Base-by-base conservation (phyloP, 2,888 invertebrate species). In the Spilarctia lutea region DNA sequence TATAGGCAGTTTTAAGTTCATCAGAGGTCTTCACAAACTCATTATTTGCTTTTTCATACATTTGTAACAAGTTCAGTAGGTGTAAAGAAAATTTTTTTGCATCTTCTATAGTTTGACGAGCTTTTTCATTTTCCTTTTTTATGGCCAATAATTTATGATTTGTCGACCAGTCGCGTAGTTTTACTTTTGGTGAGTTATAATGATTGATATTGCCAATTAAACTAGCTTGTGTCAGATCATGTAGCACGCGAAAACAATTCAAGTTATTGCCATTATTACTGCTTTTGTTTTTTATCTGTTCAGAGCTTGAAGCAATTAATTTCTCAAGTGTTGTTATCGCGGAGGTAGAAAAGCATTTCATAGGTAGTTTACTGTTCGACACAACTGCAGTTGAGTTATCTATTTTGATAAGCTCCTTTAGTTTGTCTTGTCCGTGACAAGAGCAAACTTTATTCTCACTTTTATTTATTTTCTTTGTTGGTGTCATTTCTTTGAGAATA, bases 21-120 rank as follows among this genome's bases (percentile, higher is more conserved):
- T 87, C 75, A n/a, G 87, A 85, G 27, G 88, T 77, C 79, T 88
- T 90, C 76, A 88, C 81, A 77, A 91, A 91, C 74, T 91, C 89
- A 68, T 77, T 84, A 77, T 93, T 93, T 27, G 90, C 92, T 75
- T 84, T 90, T 85, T 93, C 90, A 82, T 90, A 93, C 74, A 84
- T 87, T 67, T 89, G 81, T 73, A 94, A 86, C 68, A 92, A 80
- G 74, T 81, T 79, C 20, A 85, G 75, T 27, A 93, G 77, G 33
- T 91, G 83, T 24, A 77, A 70, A 71, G 91, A 88, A 83, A 89
- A 90, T 13, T 75, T 80, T 68, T 87, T 89, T 35, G 92, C 87
- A 82, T 90, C 85, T 73, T 85, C 72, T 73, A 92, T 80, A 35
- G 88, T 88, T 77, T 85, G 87, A 56, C 82, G 79, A 52, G 88